Base-by-base conservation (phyloP, 2,888 invertebrate genomes). In the Noctuana brunneofusca region DNA sequence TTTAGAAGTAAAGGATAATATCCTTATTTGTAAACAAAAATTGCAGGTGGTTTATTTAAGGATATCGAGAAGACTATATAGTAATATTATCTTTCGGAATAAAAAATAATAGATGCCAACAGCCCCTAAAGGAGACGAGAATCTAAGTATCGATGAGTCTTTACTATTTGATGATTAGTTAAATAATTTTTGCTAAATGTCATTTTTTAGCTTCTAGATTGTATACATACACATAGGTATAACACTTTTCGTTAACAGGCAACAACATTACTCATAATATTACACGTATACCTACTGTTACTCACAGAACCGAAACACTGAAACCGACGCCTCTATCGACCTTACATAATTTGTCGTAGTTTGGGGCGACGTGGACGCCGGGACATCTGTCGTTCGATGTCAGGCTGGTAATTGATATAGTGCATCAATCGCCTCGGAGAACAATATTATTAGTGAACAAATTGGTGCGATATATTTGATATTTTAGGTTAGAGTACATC, bases 321-420 rank as follows among this genome's bases (percentile, higher is more conserved):
- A 22, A 22, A 12, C 3, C 1, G 46, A 46, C 11, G 46, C 43
- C 3, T 24, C 38, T 52, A 41, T 50, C 38, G 3, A 2, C n/a
- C 22, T 32, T 22, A 16, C 11, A 12, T 22, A 41, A 52, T 59
- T 24, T 60, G 46, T 16, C 16, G 30, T 32, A 32, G 52, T 32
- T 52, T 1, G 16, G 46, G 53, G 32, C n/a, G 53, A 46, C 22
- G 22, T 60, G 46, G 59, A 14, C 22, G 32, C 30, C 46, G 32
- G 41, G 59, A 60, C 59, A 60, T 46, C 59, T 60, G 59, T 60
- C 59, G 53, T 60, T 60, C 60, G 35, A 52, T 60, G 46, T 35
- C 59, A 30, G 12, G 2, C 53, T 12, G 32, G 32, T 53, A 60
- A 32, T 60, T 53, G 46, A 60, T 53, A 53, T 18, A 18, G 30